A percentile compares a stretch with the other conserved stretches of the same genome.
These are phyloP conservation scores for Cygnus atratus DNA, from an alignment of 2,113 vertebrate species.

Conservation along the genomic window DNA sequence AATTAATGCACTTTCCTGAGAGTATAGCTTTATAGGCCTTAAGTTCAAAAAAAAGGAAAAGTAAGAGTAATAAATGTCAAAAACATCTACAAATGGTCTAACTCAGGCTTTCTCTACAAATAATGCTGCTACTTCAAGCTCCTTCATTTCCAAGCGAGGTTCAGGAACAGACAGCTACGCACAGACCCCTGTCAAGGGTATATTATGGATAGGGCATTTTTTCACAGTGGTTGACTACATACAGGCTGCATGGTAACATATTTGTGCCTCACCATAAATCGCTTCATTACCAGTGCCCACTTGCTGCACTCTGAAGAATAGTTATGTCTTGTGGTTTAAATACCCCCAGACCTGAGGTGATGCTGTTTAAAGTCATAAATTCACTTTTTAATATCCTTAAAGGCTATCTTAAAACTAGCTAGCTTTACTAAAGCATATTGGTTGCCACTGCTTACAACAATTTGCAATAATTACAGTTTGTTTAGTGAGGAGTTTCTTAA, in stretches of 20 bases:
- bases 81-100: background rate
- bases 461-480: slow-evolving; percentile 80
- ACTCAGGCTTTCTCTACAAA: background rate
- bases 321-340: slow-evolving; percentile 44
- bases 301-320: slow-evolving; percentile 41
- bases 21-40: background rate
- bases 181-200: background rate
- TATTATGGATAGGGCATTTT: background rate
- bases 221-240: background rate
- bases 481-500: slow-evolving; percentile 76
- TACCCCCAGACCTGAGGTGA: slow-evolving; percentile 30
- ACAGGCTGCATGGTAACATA: slow-evolving; percentile 12
- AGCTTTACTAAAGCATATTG: slow-evolving; percentile 68
- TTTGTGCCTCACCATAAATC: slow-evolving; percentile 50
- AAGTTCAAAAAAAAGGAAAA: background rate
- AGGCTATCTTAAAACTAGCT: slow-evolving; percentile 62
- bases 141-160: background rate
- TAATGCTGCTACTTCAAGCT: background rate
- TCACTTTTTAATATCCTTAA: slow-evolving; percentile 51
- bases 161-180: background rate
- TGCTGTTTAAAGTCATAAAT: slow-evolving; percentile 53
- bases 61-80: background rate
- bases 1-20: background rate
- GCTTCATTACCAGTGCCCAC: slow-evolving; percentile 29
- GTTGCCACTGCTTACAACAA: slow-evolving; percentile 74